Evolutionary conservation across 2,888 invertebrate species (phyloP), one percentile per base, ranked within the genome.

Genomic region (Ophioninae sp.): DNA sequence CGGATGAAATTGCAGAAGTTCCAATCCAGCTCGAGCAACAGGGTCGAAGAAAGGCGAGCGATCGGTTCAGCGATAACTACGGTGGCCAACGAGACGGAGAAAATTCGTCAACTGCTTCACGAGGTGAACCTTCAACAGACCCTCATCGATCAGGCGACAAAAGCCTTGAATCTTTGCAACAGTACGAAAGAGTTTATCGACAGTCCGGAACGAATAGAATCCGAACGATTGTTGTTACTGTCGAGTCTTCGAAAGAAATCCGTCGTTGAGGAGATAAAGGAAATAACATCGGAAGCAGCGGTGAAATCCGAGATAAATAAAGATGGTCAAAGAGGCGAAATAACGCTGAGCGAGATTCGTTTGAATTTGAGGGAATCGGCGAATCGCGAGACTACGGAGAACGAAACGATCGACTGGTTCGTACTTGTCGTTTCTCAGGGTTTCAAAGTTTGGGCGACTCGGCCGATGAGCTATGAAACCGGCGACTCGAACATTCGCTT

Each of bases 201-300:
- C 13, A 93, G 94, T n/a, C 86, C 90, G 0, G 94, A 94, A 88
- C 93, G 94, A 89, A 92, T 94, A 0, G 94, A 94, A 85, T 94
- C 94, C 0, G 94, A 94, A 86, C 91, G 94, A 2, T 89, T 94
- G 23, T 85, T 94, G 9, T 87, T 94, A 2, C 89, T 93, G 81
- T 93, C 94, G 6, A 83, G 82, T 58, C 73, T 90, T 1, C 85
- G 89, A 37, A 88, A 88, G 23, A 85, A 85, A 13, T 85, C 88
- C 0, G 84, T 85, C 0, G 64, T 88, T 6, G 87, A 89, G 0
- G 88, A 90, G 83, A 88, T 91, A 0, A 83, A 87, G 22, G 85
- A 81, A 17, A 44, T 88, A n/a, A 85, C 84, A 0, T 44, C 77
- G 17, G 63, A 65, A 10, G 82, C 73, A 17, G 67, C 20, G n/a